Evolutionary conservation across 2,888 invertebrate species (phyloP).

Genomic region (Nasonovia ribisnigri): DNA sequence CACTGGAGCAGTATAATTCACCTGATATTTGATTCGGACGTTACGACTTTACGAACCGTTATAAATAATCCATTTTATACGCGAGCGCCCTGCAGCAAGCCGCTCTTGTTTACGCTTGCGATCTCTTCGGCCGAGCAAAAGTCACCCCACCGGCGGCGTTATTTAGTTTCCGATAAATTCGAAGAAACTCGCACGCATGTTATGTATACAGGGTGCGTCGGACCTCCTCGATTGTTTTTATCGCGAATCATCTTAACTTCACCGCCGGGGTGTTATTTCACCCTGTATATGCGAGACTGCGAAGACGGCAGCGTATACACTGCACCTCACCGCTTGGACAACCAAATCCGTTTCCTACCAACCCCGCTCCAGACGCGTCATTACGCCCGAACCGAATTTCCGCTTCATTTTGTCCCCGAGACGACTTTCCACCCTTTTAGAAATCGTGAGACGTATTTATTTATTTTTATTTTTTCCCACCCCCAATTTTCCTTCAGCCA

Average conservation of each 20-base stretch:
- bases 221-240: background rate
- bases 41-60: conserved; percentile 27
- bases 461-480: conserved; percentile 12
- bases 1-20: background rate
- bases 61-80: conserved; percentile 50
- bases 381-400: conserved; percentile 63
- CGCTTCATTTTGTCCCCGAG: conserved; percentile 61
- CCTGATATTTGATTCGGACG: conserved; percentile 9
- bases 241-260: background rate
- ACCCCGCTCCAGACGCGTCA: conserved; percentile 49
- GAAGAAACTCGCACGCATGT: background rate
- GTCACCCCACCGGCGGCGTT: conserved; percentile 52
- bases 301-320: background rate
- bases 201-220: conserved; percentile 8
- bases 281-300: conserved; percentile 31
- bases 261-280: background rate
- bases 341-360: conserved; percentile 55
- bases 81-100: background rate
- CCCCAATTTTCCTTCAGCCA: background rate
- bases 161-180: conserved; percentile 23
- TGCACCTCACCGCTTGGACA: conserved; percentile 33
- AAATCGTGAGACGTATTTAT: conserved; percentile 49
- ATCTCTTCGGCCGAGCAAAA: conserved; percentile 32
- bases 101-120: background rate
- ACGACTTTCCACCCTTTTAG: conserved; percentile 51